These are phyloP conservation scores for Rhinophrynus dorsalis DNA, from an alignment of 2,797 vertebrate species.

Conservation along the genomic window DNA sequence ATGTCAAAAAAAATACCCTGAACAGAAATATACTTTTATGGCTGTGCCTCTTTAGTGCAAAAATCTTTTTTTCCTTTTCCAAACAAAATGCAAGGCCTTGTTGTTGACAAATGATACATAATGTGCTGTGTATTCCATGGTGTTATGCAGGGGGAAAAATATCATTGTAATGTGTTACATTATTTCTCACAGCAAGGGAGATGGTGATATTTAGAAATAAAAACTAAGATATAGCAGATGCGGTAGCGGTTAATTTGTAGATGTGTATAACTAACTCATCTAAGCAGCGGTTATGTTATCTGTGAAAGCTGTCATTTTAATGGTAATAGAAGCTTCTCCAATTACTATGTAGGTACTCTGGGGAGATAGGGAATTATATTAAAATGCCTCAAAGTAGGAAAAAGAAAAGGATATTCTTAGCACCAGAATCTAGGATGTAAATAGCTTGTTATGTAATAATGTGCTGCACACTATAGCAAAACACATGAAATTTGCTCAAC, in stretches of 20 bases:
- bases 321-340: constrained; percentile 76
- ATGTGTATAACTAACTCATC: constrained; percentile 71
- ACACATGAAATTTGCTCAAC: constrained; percentile 12
- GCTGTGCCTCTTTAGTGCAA: neutral
- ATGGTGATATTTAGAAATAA: constrained; percentile 32
- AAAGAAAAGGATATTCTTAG: constrained; percentile 59
- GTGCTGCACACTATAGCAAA: constrained; percentile 8
- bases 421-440: constrained; percentile 64
- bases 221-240: constrained; percentile 62
- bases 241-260: constrained; percentile 73
- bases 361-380: constrained; percentile 64
- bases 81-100: neutral
- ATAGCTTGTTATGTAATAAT: constrained; percentile 58
- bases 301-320: constrained; percentile 79
- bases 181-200: constrained; percentile 7
- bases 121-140: neutral
- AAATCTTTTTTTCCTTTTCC: neutral
- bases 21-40: no score
- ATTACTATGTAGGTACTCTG: constrained; percentile 68
- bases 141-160: neutral
- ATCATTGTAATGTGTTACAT: constrained; percentile 7
- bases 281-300: constrained; percentile 69
- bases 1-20: no score
- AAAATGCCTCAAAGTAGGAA: constrained; percentile 68
- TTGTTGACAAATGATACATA: neutral